Conservation (phyloP, 2,888 invertebrate genomes). For the Ophion ellenae region DNA sequence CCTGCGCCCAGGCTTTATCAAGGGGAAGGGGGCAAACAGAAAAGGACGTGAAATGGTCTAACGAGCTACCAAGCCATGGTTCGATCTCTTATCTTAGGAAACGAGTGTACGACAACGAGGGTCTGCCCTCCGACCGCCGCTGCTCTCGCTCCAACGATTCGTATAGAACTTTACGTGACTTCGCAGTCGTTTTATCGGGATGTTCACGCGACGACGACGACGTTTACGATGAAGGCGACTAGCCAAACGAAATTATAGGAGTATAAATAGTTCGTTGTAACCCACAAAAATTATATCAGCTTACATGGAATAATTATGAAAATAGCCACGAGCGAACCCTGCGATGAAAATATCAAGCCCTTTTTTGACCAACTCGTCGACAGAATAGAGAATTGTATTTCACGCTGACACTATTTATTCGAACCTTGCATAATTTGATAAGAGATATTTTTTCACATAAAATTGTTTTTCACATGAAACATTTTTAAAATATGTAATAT, state of each 20-base stretch:
- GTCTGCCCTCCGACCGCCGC: slow-evolving; percentile 26
- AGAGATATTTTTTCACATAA: no score
- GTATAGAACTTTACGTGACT: slow-evolving; percentile 44
- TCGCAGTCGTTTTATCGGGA: slow-evolving; percentile 38
- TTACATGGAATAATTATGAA: neutral
- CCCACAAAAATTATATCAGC: neutral
- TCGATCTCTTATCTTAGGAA: slow-evolving; percentile 36
- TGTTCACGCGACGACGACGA: slow-evolving; percentile 43
- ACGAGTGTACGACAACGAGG: slow-evolving; percentile 43
- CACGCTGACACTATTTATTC: neutral
- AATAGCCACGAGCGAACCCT: neutral
- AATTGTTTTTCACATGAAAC: no score
- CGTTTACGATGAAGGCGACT: neutral
- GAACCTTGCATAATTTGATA: no score
- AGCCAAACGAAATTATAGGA: neutral
- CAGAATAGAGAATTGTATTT: no score
- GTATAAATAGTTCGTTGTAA: slow-evolving; percentile 1
- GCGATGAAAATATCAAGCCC: neutral
- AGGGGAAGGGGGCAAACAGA: slow-evolving; percentile 2
- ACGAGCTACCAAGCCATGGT: slow-evolving; percentile 6
- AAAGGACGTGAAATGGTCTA: slow-evolving; percentile 11
- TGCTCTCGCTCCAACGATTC: slow-evolving; percentile 23
- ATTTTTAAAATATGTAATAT: no score
- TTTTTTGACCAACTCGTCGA: no score
- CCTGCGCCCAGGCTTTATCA: neutral